Conservation (phyloP, 1,140 invertebrate genomes). For the Bursaphelenchus mucronatus region DNA sequence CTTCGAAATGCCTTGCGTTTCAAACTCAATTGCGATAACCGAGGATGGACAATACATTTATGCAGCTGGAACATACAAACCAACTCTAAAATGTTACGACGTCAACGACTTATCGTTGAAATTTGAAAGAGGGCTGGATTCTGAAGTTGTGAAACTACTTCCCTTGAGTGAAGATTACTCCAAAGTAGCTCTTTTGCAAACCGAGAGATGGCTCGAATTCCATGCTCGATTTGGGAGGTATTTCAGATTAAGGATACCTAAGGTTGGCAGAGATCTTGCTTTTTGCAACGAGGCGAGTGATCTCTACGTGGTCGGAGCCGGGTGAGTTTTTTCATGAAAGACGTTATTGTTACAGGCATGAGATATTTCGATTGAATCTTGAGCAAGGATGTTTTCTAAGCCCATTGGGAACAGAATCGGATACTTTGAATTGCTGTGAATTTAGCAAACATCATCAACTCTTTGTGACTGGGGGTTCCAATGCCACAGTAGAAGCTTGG, state of each 20-base stretch:
- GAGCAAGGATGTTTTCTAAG: constrained; percentile 88
- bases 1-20: constrained; percentile 91
- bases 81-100: constrained; percentile 89
- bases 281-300: constrained; percentile 86
- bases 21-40: constrained; percentile 77
- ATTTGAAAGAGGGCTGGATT: constrained; percentile 95
- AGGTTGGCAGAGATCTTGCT: constrained; percentile 86
- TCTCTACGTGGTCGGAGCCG: constrained; percentile 81
- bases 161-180: constrained; percentile 65
- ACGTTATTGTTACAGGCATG: constrained; percentile 67
- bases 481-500: constrained; percentile 90
- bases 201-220: constrained; percentile 82
- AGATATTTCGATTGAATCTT: constrained; percentile 89
- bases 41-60: constrained; percentile 76
- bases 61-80: constrained; percentile 81
- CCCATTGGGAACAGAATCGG: constrained; percentile 73
- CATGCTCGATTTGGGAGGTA: constrained; percentile 86
- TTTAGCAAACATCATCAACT: constrained; percentile 85
- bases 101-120: constrained; percentile 91
- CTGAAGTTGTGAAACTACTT: constrained; percentile 74
- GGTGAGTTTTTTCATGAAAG: constrained; percentile 64
- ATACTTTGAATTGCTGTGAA: constrained; percentile 72
- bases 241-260: constrained; percentile 83
- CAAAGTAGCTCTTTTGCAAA: constrained; percentile 67
- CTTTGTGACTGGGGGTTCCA: constrained; percentile 78